These are phyloP conservation scores for Dicyrtoma fusca DNA, from an alignment of 2,888 invertebrate genomes.

Conservation along the genomic window DNA sequence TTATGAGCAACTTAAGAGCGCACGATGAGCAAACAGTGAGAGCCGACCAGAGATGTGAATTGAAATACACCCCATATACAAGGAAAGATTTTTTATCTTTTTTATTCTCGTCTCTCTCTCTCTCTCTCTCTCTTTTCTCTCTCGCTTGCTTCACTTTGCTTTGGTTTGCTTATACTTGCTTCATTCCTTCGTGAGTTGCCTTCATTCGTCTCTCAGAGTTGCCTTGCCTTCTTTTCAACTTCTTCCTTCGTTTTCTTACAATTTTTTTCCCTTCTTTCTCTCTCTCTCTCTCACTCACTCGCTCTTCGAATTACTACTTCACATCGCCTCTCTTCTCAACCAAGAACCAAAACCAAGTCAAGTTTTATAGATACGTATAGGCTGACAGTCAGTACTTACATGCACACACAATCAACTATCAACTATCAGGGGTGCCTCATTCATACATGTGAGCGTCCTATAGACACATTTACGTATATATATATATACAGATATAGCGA, in stretches of 20 bases:
- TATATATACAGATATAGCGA: no score
- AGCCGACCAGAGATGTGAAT: no score
- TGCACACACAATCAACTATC: no score
- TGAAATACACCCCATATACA: no score
- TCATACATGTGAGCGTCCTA: no score
- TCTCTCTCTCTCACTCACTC: conserved; percentile 21
- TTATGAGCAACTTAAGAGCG: no score
- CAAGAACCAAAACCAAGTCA: conserved; percentile 22
- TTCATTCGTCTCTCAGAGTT: conserved; percentile 32
- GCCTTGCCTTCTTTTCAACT: conserved; percentile 37
- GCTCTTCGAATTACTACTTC: conserved; percentile 34
- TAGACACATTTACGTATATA: no score
- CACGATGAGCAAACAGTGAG: no score
- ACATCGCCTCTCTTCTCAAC: conserved; percentile 26
- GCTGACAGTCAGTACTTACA: no score
- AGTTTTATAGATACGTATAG: conserved; percentile 17
- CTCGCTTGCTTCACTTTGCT: no score
- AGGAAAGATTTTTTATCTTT: conserved; percentile 41
- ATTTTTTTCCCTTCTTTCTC: conserved; percentile 21
- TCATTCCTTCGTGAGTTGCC: conserved; percentile 34
- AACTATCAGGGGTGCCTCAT: no score
- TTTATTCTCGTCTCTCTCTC: conserved; percentile 28
- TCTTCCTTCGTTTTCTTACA: conserved; percentile 35
- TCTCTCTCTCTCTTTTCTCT: background rate
- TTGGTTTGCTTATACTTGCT: conserved; percentile 2